Evolutionary conservation across 1,140 invertebrate genomes (phyloP).

Genomic region (Meloidogyne hapla): DNA sequence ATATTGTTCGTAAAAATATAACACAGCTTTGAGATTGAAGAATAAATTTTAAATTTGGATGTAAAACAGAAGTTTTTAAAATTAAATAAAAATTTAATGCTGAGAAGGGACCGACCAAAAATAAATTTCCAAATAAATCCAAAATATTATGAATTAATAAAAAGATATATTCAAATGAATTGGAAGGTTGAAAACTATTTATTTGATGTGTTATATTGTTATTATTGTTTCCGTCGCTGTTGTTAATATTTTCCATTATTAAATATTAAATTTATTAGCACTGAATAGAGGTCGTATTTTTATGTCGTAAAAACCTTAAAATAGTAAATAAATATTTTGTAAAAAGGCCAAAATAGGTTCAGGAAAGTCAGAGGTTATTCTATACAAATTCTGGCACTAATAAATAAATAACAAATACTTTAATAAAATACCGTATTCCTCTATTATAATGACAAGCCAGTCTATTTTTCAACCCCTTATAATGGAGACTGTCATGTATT

Average conservation of each 20-base stretch:
- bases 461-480: too few relatives aligned
- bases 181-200: not conserved
- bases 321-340: too few relatives aligned
- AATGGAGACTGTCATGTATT: too few relatives aligned
- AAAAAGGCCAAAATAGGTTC: too few relatives aligned
- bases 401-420: too few relatives aligned
- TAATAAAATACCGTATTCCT: too few relatives aligned
- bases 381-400: too few relatives aligned
- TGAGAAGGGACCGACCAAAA: conserved; percentile 19
- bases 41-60: conserved; percentile 26
- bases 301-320: too few relatives aligned
- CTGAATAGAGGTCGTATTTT: too few relatives aligned
- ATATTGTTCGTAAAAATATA: conserved; percentile 12
- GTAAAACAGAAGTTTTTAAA: conserved; percentile 16
- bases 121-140: conserved; percentile 15
- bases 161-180: not conserved
- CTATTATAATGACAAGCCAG: too few relatives aligned
- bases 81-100: conserved; percentile 23
- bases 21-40: conserved; percentile 15
- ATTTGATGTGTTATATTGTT: not conserved
- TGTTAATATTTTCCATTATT: not conserved
- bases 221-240: not conserved
- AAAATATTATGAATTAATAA: not conserved
- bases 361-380: too few relatives aligned
- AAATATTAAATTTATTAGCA: too few relatives aligned